Percentiles rank a stretch among this genome's conserved stretches.
phyloP scores from a whole-genome alignment of 2,888 invertebrate genomes.

The Chalcosyrphus nemorum region DNA sequence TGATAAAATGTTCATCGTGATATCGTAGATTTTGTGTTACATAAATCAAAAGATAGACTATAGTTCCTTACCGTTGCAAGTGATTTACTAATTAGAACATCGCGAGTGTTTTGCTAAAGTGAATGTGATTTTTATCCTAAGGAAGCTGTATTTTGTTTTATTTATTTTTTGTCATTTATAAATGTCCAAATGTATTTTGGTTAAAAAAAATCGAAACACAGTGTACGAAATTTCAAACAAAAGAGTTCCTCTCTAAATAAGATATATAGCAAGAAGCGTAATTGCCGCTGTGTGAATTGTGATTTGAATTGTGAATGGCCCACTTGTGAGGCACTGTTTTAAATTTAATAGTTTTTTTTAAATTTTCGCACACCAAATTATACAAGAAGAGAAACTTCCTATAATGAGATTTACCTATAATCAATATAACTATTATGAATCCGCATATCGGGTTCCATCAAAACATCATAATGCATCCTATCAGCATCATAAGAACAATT shows the following conservation, averaged over 20 bases:
- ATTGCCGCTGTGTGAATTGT: constrained; percentile 44
- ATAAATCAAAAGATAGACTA: background rate
- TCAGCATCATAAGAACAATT: constrained; percentile 80
- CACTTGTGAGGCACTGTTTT: background rate
- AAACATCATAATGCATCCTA: constrained; percentile 79
- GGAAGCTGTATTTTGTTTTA: constrained; percentile 14
- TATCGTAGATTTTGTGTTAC: background rate
- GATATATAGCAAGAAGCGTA: constrained; percentile 25
- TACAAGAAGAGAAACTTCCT: background rate
- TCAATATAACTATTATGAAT: constrained; percentile 81
- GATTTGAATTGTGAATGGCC: constrained; percentile 49
- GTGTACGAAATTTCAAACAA: constrained; percentile 44
- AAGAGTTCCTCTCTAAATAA: constrained; percentile 9
- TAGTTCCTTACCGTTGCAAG: constrained; percentile 51
- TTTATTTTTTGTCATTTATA: background rate
- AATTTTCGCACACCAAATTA: background rate
- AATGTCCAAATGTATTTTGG: constrained; percentile 9
- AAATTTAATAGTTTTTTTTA: no score
- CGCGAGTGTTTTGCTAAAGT: background rate
- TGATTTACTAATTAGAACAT: constrained; percentile 5
- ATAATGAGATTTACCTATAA: constrained; percentile 81
- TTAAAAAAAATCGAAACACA: background rate
- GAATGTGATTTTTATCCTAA: constrained; percentile 48
- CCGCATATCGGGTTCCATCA: constrained; percentile 80
- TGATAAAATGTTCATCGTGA: background rate